Percentiles rank a stretch among this genome's conserved stretches.
Conservation (phyloP, 2,797 vertebrate species). For the Sylvilagus floridanus region DNA sequence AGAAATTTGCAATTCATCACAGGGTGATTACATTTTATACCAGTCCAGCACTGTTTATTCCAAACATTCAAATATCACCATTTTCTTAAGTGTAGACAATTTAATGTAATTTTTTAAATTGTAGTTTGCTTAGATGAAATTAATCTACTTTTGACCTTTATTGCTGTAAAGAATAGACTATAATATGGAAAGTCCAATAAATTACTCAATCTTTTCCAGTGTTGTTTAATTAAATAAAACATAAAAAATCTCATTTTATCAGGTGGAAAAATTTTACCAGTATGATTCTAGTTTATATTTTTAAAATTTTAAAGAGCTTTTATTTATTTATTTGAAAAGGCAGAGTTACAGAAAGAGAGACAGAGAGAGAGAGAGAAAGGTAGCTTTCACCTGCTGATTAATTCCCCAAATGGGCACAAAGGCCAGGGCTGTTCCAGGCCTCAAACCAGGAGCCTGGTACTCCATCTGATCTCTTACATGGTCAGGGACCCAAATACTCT, state of each 20-base stretch:
- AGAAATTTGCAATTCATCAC: slow-evolving; percentile 58
- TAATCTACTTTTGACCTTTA: slow-evolving; percentile 54
- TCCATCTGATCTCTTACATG: too few species aligned
- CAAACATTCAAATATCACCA: slow-evolving; percentile 7
- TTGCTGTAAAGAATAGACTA: neutral
- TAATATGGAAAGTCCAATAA: slow-evolving; percentile 5
- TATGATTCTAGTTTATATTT: too few species aligned
- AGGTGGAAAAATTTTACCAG: neutral
- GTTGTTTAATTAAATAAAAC: neutral
- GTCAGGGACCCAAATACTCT: too few species aligned
- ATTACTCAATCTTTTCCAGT: neutral
- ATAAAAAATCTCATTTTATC: neutral
- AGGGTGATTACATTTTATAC: slow-evolving; percentile 58
- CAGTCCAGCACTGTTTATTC: slow-evolving; percentile 45
- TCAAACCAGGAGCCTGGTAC: too few species aligned
- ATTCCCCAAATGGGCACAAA: too few species aligned
- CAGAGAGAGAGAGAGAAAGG: too few species aligned
- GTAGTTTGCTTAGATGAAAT: slow-evolving; percentile 50
- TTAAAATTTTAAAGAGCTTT: too few species aligned
- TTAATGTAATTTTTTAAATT: slow-evolving; percentile 60
- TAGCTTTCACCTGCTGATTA: too few species aligned
- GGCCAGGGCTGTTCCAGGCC: too few species aligned
- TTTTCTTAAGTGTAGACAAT: slow-evolving; percentile 38
- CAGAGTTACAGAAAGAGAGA: too few species aligned
- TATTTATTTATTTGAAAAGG: too few species aligned